These are phyloP conservation scores for Tenualosa ilisha DNA, from an alignment of 2,797 vertebrate species.

Conservation along the genomic window DNA sequence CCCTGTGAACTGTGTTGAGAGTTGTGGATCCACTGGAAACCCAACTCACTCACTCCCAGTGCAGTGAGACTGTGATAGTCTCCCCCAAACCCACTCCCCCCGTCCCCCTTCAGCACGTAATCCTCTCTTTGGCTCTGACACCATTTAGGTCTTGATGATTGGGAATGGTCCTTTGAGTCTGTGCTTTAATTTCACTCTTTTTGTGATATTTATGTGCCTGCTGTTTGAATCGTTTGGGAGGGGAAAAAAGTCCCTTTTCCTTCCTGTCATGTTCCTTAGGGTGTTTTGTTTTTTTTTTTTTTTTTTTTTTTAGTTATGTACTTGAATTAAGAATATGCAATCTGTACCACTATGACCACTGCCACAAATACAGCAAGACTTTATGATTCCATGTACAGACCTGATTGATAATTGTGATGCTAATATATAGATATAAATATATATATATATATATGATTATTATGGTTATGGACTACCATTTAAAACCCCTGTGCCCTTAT, in stretches of 20 bases:
- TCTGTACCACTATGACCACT: slow-evolving; percentile 75
- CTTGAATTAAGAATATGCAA: slow-evolving; percentile 75
- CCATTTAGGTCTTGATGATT: slow-evolving; percentile 8
- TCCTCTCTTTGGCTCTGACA: neutral
- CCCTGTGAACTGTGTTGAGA: neutral
- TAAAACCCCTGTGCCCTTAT: slow-evolving; percentile 28
- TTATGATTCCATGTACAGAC: slow-evolving; percentile 39
- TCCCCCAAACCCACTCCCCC: neutral
- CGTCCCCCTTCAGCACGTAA: neutral
- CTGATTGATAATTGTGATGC: slow-evolving; percentile 55
- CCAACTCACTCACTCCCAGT: neutral
- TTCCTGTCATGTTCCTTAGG: slow-evolving; percentile 4
- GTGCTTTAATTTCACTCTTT: slow-evolving; percentile 23
- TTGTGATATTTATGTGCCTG: slow-evolving; percentile 22
- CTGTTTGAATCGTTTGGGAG: neutral
- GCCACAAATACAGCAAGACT: slow-evolving; percentile 66
- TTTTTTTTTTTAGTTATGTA: slow-evolving; percentile 51
- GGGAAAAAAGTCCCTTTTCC: neutral
- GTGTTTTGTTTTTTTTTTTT: slow-evolving; percentile 13
- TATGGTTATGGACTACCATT: slow-evolving; percentile 37
- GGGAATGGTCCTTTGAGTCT: slow-evolving; percentile 35
- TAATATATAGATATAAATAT: slow-evolving; percentile 33
- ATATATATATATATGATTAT: slow-evolving; percentile 38
- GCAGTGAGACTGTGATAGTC: slow-evolving; percentile 41
- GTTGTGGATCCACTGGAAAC: neutral